Evolutionary conservation across 2,797 vertebrate genomes (phyloP), one percentile per base, ranked within the genome.

Genomic region (Microtus californicus): DNA sequence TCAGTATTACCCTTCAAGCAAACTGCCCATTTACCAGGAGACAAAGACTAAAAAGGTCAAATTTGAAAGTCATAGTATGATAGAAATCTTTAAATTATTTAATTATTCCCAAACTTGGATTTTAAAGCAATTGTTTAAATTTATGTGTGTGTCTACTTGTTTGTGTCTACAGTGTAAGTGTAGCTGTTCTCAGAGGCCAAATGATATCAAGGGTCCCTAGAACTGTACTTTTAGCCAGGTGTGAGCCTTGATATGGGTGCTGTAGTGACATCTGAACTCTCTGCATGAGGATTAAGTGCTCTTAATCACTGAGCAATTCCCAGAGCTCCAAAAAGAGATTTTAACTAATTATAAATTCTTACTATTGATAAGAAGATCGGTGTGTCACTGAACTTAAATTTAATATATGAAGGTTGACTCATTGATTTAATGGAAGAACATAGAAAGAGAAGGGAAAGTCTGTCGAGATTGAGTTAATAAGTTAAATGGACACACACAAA

Each of bases 371-470:
- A 5, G 29, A n/a, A 6, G 25, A 27, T 17, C 11, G 21, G 1
- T 74, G 37, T 76, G 19, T 76, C 51, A 67, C 2, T 59, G 15
- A 76, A 27, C 31, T 54, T 4, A 54, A 31, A 9, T 2, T 67
- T 12, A 5, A 25, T 17, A 15, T 34, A 43, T 34, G 10, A 76
- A 78, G 40, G 59, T 15, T 10, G 15, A 61, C 19, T 77, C 15
- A 13, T 7, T 31, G 23, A 45, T 48, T 69, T 45, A 17, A 81
- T 56, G 83, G 14, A 45, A 34, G 12, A 79, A 63, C 2, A 27
- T 48, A 17, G 0, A 1, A 31, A 4, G 5, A 15, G 37, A 8
- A 0, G 7, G 7, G 8, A 19, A 2, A 25, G 87, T 10, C 21
- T 45, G 65, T 9, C 1, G 5, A 2, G 7, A 5, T 29, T 43